Evolutionary conservation across 2,888 invertebrate species (phyloP).

Genomic region (Oxyteleia sp.): DNA sequence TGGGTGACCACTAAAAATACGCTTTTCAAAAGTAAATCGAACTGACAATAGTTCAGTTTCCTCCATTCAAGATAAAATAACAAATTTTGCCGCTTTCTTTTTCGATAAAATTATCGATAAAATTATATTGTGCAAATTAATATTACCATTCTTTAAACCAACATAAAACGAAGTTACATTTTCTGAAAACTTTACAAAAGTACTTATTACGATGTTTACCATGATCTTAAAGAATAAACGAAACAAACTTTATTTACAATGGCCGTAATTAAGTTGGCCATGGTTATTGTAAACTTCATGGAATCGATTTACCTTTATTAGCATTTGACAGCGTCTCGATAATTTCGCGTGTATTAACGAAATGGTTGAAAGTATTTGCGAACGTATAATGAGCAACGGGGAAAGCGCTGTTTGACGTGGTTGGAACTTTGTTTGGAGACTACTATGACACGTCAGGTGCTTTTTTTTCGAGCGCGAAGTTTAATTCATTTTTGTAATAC

Average conservation of each 20-base stretch:
- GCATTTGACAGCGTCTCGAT: not conserved
- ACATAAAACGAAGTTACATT: too few species aligned
- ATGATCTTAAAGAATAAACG: too few species aligned
- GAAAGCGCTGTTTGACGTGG: constrained; percentile 15
- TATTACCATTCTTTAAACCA: too few species aligned
- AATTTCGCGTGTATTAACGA: not conserved
- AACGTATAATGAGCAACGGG: not conserved
- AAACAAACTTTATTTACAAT: not conserved
- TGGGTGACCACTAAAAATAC: too few species aligned
- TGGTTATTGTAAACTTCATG: not conserved
- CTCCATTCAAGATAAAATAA: too few species aligned
- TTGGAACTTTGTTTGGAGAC: constrained; percentile 28
- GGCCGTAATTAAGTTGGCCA: not conserved
- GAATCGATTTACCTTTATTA: not conserved
- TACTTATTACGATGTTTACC: too few species aligned
- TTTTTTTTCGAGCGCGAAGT: constrained; percentile 11
- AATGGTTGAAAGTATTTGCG: constrained; percentile 11
- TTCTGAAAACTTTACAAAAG: too few species aligned
- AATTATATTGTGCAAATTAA: too few species aligned
- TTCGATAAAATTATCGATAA: too few species aligned
- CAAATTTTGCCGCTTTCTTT: too few species aligned
- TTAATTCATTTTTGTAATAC: constrained; percentile 27
- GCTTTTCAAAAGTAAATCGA: too few species aligned
- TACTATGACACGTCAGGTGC: constrained; percentile 10
- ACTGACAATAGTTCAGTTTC: too few species aligned